phyloP scores from a whole-genome alignment of 2,888 invertebrate species.

The Cryptus viduatorius region DNA sequence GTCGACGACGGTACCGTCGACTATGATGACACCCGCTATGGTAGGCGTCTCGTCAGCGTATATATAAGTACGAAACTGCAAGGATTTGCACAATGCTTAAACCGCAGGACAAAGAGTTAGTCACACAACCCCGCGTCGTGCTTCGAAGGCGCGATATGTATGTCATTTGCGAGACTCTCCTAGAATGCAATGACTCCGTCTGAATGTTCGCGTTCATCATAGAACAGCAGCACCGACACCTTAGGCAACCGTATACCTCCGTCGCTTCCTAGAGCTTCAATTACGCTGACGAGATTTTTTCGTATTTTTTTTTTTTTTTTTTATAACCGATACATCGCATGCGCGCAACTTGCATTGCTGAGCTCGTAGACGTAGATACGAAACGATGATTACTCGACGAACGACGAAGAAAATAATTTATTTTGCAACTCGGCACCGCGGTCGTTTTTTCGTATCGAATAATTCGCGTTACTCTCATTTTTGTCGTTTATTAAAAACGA shows the following conservation, averaged over 20 bases:
- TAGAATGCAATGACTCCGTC: slow-evolving; percentile 74
- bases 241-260: slow-evolving; percentile 78
- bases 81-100: slow-evolving; percentile 71
- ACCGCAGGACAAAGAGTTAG: slow-evolving; percentile 45
- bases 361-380: slow-evolving; percentile 59
- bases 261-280: slow-evolving; percentile 77
- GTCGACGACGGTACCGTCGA: slow-evolving; percentile 40
- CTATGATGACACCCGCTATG: slow-evolving; percentile 59
- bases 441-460: neutral
- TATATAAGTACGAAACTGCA: slow-evolving; percentile 74
- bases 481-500: neutral
- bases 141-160: slow-evolving; percentile 69
- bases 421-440: neutral
- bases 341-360: slow-evolving; percentile 33
- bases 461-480: too few species aligned
- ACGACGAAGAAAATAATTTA: slow-evolving; percentile 29
- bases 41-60: slow-evolving; percentile 46
- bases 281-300: slow-evolving; percentile 78
- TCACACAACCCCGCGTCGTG: slow-evolving; percentile 2
- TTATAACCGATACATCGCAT: slow-evolving; percentile 47
- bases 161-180: slow-evolving; percentile 71
- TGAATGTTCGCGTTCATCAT: slow-evolving; percentile 71
- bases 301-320: slow-evolving; percentile 11
- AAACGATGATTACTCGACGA: slow-evolving; percentile 15
- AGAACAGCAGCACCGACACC: slow-evolving; percentile 62